phyloP scores from a whole-genome alignment of 2,797 vertebrate species.

The Pteronotus mesoamericanus region DNA sequence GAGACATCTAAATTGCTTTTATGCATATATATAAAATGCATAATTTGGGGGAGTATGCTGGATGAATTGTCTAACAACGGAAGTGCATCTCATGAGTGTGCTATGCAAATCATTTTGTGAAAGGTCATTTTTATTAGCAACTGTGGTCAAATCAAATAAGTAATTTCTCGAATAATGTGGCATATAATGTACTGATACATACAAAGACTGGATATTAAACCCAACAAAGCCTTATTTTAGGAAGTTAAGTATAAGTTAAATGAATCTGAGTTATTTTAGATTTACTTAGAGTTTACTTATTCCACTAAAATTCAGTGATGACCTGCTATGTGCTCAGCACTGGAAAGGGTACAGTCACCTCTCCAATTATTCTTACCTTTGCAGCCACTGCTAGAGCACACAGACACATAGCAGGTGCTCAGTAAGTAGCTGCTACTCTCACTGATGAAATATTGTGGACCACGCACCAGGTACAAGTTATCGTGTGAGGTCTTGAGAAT shows the following conservation, averaged over 20 bases:
- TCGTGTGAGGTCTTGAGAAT: not conserved
- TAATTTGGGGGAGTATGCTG: conserved; percentile 19
- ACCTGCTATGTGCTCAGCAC: not conserved
- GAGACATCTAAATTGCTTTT: conserved; percentile 53
- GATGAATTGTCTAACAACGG: conserved; percentile 60
- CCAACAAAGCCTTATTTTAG: not conserved
- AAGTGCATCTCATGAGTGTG: conserved; percentile 25
- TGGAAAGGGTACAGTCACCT: not conserved
- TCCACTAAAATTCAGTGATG: not conserved
- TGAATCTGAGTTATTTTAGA: not conserved
- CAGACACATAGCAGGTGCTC: not conserved
- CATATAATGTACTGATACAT: conserved; percentile 23
- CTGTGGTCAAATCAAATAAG: conserved; percentile 48
- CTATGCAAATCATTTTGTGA: conserved; percentile 46
- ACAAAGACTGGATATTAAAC: conserved; percentile 30
- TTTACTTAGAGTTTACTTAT: not conserved
- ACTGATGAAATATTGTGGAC: not conserved
- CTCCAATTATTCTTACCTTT: not conserved
- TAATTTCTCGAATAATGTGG: conserved; percentile 49
- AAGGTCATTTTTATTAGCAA: conserved; percentile 68
- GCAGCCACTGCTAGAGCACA: not conserved
- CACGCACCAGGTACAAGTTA: too few relatives aligned
- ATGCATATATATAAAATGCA: conserved; percentile 30
- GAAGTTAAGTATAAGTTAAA: not conserved
- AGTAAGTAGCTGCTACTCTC: accelerated